A percentile compares a stretch with the other conserved stretches of the same genome.
phyloP scores from a whole-genome alignment of 2,888 invertebrate genomes.

The Limnephilus marmoratus region DNA sequence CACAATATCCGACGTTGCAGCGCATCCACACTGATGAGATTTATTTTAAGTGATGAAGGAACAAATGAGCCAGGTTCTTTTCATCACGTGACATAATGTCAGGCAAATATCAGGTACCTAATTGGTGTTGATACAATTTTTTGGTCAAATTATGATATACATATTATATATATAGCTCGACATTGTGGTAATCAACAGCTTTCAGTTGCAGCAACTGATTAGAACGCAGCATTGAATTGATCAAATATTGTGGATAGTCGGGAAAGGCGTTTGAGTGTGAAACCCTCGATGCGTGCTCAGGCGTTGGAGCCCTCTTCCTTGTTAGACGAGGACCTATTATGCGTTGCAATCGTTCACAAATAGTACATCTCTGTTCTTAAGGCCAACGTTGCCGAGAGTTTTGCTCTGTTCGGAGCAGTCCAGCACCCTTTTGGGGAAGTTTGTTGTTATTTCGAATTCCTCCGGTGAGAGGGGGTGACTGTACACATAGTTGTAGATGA shows the following conservation, averaged over 20 bases:
- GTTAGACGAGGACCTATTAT: constrained; percentile 69
- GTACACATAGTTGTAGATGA: constrained; percentile 96
- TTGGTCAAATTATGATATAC: not conserved
- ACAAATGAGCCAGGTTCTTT: not conserved
- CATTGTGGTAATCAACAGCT: not conserved
- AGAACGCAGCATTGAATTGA: not conserved
- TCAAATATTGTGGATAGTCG: not conserved
- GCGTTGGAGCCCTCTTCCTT: not conserved
- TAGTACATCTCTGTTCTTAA: constrained; percentile 93
- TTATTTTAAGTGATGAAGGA: not conserved
- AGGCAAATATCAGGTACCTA: not conserved
- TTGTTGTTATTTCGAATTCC: constrained; percentile 96
- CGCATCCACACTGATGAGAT: not conserved
- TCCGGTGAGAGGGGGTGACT: constrained; percentile 95
- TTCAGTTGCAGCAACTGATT: not conserved
- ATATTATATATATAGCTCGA: not conserved
- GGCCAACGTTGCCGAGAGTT: constrained; percentile 86
- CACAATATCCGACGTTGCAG: not conserved
- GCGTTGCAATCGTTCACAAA: constrained; percentile 97
- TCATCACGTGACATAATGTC: not conserved
- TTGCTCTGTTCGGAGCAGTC: constrained; percentile 77
- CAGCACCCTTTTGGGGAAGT: constrained; percentile 93
- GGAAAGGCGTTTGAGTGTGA: not conserved
- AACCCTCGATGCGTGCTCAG: not conserved
- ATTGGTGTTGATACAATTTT: not conserved